Percentiles rank a stretch among this genome's conserved stretches.
Conservation (phyloP, 2,113 vertebrate species). For the Pitta sordida region DNA sequence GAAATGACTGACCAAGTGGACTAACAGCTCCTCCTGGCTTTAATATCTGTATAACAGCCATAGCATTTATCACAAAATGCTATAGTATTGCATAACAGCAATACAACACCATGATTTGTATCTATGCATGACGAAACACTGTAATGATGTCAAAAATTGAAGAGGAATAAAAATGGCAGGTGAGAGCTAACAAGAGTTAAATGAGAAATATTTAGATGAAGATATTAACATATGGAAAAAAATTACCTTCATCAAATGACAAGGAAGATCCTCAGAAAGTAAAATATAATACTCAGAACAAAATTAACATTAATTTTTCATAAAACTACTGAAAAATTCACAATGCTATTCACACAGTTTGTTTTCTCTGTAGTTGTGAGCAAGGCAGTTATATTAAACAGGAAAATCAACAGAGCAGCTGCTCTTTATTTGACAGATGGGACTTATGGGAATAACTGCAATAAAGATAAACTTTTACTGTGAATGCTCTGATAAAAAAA, state of each 20-base stretch:
- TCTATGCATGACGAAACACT: neutral
- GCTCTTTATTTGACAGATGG: conserved; percentile 58
- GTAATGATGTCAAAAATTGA: neutral
- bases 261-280: neutral
- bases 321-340: conserved; percentile 62
- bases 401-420: conserved; percentile 42
- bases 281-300: conserved; percentile 38
- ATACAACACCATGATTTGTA: neutral
- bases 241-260: conserved; percentile 39
- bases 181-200: neutral
- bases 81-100: neutral
- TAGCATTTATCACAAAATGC: neutral
- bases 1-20: neutral
- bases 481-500: conserved; percentile 68
- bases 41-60: neutral
- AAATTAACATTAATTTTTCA: conserved; percentile 50
- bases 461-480: conserved; percentile 68
- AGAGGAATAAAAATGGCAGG: neutral
- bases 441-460: conserved; percentile 48
- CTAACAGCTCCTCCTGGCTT: neutral
- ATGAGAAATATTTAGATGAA: neutral
- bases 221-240: conserved; percentile 35
- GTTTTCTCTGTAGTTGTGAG: conserved; percentile 26
- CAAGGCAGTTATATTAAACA: conserved; percentile 29
- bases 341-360: conserved; percentile 22